Conservation (phyloP, 2,113 vertebrate genomes). For the Thomomys bottae region DNA sequence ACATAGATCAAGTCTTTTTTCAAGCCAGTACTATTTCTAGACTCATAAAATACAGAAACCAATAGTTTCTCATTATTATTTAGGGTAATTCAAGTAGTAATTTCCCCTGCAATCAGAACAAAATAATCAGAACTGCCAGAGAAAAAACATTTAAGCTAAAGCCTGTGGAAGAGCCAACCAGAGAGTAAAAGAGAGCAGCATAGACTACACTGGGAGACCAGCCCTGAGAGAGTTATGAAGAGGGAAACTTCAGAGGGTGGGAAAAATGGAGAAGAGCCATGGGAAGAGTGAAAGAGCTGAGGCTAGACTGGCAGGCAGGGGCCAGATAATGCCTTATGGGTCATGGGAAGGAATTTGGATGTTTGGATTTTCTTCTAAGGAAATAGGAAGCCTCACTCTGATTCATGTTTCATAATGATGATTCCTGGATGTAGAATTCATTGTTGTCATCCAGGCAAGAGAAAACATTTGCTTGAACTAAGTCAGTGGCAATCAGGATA, state of each 20-base stretch:
- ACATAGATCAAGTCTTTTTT: conserved; percentile 1
- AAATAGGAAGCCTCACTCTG: conserved; percentile 21
- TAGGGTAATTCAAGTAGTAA: conserved; percentile 38
- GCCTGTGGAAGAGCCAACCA: neutral
- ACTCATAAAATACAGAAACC: neutral
- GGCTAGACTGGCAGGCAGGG: neutral
- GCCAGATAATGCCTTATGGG: neutral
- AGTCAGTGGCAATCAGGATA: neutral
- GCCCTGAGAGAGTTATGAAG: conserved; percentile 35
- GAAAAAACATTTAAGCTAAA: conserved; percentile 33
- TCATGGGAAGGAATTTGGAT: conserved; percentile 19
- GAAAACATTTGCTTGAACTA: neutral
- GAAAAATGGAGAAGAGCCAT: conserved; percentile 8
- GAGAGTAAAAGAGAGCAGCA: conserved; percentile 25
- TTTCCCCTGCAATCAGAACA: conserved; percentile 45
- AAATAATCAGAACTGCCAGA: conserved; percentile 2
- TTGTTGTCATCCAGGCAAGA: neutral
- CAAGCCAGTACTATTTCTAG: neutral
- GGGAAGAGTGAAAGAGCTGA: neutral
- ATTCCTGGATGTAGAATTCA: neutral
- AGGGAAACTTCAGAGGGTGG: neutral
- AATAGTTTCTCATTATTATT: conserved; percentile 35
- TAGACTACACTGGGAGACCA: neutral
- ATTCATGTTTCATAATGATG: neutral
- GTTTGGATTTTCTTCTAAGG: conserved; percentile 42